These are phyloP conservation scores for Pelvicachromis taeniatus DNA, from an alignment of 2,113 vertebrate species.

Conservation along the genomic window DNA sequence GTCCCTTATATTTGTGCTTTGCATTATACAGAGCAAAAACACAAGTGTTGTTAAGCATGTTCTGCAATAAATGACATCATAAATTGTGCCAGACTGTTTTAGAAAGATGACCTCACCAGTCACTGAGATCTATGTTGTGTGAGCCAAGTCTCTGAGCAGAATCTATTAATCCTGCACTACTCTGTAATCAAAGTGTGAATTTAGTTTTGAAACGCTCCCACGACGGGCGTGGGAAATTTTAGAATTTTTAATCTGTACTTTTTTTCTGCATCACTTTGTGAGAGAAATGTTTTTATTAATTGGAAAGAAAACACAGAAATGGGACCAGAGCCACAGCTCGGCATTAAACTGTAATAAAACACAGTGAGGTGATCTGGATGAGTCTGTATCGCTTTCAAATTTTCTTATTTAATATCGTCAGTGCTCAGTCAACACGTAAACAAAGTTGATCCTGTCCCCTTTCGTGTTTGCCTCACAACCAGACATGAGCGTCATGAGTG, in stretches of 20 bases:
- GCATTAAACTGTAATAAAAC: neutral
- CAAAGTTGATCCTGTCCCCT: neutral
- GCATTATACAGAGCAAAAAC: neutral
- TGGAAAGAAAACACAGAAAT: neutral
- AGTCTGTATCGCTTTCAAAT: neutral
- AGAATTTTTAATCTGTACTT: neutral
- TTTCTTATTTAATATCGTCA: neutral
- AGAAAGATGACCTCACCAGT: neutral
- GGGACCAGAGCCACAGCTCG: neutral
- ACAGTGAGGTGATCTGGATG: neutral
- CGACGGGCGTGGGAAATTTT: neutral
- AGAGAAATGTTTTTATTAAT: neutral
- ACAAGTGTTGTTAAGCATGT: neutral
- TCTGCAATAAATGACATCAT: neutral
- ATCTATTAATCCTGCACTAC: neutral
- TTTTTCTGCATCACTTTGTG: neutral
- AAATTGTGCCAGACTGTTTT: neutral
- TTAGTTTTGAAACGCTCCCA: neutral
- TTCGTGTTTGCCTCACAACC: neutral
- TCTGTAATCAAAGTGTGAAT: neutral
- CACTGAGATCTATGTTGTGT: neutral
- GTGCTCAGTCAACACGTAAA: neutral
- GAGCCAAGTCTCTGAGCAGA: neutral
- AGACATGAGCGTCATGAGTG: neutral
- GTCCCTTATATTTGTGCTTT: neutral